Base-by-base conservation (phyloP, 2,888 invertebrate species). In the Neoscelio sp. region DNA sequence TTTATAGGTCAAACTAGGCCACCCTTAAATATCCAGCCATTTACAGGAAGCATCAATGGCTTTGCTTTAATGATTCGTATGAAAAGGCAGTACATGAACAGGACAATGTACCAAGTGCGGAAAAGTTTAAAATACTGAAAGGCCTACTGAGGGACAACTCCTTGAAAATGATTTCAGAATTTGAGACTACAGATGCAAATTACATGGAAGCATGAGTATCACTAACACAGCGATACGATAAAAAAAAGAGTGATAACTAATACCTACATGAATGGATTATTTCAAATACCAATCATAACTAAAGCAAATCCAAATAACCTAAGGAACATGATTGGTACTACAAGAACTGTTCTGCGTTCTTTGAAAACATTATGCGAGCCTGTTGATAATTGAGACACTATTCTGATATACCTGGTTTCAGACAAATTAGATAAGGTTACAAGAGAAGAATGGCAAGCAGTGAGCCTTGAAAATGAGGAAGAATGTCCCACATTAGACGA, bases 151-250 rank as follows among this genome's bases (percentile, higher is more conserved):
- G 20, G 7, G 35, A 35, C 12, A 30, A 54, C 6, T 33, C 52
- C 1, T 20, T 18, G 2, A 20, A 54, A 7, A 20, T 54, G 12
- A 12, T 54, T 10, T 8, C 18, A 10, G 33, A 33, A 2, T 20
- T 35, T 33, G 33, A 52, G 8, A 33, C 26, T n/a, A 50, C 64
- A 10, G 64, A 50, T 7, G 35, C 48, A 38, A 64, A 64, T 10
- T 64, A 64, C 17, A 17, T 3, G 17, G 38, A 35, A 35, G 64
- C 64, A 2, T 64, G 64, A n/a, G n/a, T n/a, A n/a, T n/a, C n/a
- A n/a, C n/a, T n/a, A n/a, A n/a, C n/a, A n/a, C n/a, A n/a, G n/a
- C n/a, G n/a, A n/a, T n/a, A n/a, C n/a, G n/a, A n/a, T n/a, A n/a
- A n/a, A n/a, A n/a, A n/a, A 13, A 0, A 40, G 38, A 40, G 15